Base-by-base conservation (phyloP, 2,113 vertebrate genomes). In the Stegastes partitus region DNA sequence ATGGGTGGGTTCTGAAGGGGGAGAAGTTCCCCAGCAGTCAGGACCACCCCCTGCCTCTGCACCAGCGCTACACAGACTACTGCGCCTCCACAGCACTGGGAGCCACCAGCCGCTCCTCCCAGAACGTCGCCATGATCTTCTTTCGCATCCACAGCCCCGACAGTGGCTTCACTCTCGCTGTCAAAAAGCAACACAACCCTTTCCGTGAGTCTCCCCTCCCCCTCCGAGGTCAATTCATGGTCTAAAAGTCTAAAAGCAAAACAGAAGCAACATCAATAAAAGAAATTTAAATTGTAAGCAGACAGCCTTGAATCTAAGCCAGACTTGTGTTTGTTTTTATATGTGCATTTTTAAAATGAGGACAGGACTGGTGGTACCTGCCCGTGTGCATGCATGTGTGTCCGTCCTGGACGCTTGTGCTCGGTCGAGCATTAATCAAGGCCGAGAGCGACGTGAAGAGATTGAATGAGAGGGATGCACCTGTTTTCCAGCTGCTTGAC, bases 51-150 rank as follows among this genome's bases (percentile, higher is more conserved):
- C 96, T 98, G 19, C 89, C 96, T 49, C 92, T 93, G 1, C 89
- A 91, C 4, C 94, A 97, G 82, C 96, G 98, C 79, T 99, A 98
- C 4, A 79, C 86, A 21, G 97, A 99, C 85, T 96, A 96, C 81
- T 99, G 98, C 87, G 94, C 95, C 67, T 94, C 87, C 5, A 87
- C 91, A 5, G 87, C 85, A 4, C 74, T 90, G 39, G 89, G 88
- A 82, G 92, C 86, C 56, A 90, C 87, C 82, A 85, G 94, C 81
- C 95, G 88, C 31, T 98, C 98, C 3, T 97, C 97, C 0, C 98
- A 99, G 93, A 99, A 99, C 0, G 97, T 99, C 39, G 97, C 96
- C 74, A 98, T 99, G 97, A 91, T 99, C 84, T 96, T 99, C 93
- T 99, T 98, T 93, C 94, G 95, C 74, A 90, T 99, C 77, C 96